Evolutionary conservation across 2,888 invertebrate genomes (phyloP).

Genomic region (Chalcis sispes): DNA sequence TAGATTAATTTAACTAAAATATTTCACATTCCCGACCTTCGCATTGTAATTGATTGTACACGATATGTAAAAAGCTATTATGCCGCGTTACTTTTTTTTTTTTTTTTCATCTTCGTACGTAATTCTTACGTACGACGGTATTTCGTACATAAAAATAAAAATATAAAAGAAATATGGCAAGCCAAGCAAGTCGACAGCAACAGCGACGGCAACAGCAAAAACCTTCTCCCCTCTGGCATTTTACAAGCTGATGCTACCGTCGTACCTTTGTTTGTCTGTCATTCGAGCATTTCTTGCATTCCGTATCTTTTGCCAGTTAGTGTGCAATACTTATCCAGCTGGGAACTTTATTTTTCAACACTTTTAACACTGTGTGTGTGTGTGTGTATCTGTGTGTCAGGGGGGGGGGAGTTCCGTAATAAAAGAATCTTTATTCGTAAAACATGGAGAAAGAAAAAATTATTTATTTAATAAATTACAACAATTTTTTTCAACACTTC

Average conservation of each 20-base stretch:
- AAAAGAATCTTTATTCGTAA: too few species aligned
- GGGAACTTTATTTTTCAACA: neutral
- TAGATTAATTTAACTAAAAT: too few species aligned
- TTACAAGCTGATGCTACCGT: slow-evolving; percentile 27
- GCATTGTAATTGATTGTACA: neutral
- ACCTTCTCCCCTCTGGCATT: slow-evolving; percentile 25
- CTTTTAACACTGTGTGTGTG: too few species aligned
- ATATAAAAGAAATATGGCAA: slow-evolving; percentile 32
- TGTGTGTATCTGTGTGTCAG: too few species aligned
- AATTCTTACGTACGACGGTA: neutral
- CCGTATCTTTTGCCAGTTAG: slow-evolving; percentile 1
- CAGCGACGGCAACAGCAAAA: slow-evolving; percentile 9
- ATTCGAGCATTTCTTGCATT: slow-evolving; percentile 38
- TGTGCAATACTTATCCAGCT: slow-evolving; percentile 19
- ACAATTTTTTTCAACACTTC: too few species aligned
- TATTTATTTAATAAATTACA: too few species aligned
- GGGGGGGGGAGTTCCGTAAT: too few species aligned
- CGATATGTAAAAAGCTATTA: slow-evolving; percentile 13
- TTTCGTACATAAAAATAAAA: neutral
- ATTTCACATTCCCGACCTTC: too few species aligned
- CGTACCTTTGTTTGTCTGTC: slow-evolving; percentile 32
- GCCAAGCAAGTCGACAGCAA: too few species aligned
- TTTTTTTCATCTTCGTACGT: too few species aligned
- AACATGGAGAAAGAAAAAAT: too few species aligned
- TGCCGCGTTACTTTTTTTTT: neutral